phyloP scores from a whole-genome alignment of 2,797 vertebrate genomes.

The Megaceryle alcyon region DNA sequence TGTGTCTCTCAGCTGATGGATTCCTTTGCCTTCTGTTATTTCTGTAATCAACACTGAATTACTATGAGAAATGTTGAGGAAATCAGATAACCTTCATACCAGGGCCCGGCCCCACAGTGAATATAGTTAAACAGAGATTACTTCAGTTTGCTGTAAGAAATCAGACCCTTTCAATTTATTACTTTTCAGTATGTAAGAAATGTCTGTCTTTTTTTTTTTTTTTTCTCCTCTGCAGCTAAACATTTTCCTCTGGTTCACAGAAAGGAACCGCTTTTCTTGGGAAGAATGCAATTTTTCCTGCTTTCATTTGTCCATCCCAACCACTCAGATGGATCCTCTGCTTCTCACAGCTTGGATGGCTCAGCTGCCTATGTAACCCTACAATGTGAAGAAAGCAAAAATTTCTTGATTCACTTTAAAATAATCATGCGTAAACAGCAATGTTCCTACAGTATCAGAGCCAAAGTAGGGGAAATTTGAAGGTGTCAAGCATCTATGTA shows the following conservation, averaged over 20 bases:
- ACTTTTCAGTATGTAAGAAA: not conserved
- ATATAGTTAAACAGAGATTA: not conserved
- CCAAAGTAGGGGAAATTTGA: not conserved
- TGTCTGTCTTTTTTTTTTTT: not conserved
- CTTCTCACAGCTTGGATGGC: not conserved
- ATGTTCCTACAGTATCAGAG: not conserved
- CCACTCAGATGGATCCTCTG: not conserved
- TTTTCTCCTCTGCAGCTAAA: not conserved
- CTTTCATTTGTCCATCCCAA: not conserved
- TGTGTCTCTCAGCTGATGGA: not conserved
- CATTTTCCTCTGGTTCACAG: not conserved
- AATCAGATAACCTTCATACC: not conserved
- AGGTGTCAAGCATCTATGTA: not conserved
- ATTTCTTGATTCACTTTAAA: not conserved
- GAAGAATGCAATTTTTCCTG: not conserved
- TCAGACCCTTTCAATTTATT: not conserved
- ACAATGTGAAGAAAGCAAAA: not conserved
- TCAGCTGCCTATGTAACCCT: not conserved
- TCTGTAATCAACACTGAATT: not conserved
- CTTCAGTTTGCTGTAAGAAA: not conserved
- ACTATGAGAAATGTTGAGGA: not conserved
- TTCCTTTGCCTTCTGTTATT: not conserved
- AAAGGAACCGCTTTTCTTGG: not conserved
- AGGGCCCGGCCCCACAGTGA: not conserved
- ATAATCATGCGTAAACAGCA: not conserved